Percentiles rank a stretch among this genome's conserved stretches.
Conservation (phyloP, 1,140 invertebrate species). For the Apis dorsata region DNA sequence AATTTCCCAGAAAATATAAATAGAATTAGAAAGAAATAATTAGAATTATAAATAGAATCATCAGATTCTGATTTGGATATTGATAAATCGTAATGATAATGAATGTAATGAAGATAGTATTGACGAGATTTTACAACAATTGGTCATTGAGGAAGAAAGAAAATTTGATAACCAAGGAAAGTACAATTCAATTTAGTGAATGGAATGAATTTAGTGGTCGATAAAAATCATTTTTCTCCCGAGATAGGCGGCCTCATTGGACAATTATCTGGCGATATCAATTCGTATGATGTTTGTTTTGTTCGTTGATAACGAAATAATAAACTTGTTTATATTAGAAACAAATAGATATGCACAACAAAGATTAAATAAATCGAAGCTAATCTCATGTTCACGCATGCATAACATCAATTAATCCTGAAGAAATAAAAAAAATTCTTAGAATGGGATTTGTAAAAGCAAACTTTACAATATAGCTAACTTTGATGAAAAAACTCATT, state of each 20-base stretch:
- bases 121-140: constrained; percentile 44
- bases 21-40: no score
- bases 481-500: neutral
- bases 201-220: constrained; percentile 41
- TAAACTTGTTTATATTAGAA: neutral
- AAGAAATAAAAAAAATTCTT: neutral
- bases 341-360: neutral
- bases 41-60: constrained; percentile 28
- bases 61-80: constrained; percentile 45
- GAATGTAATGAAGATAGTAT: constrained; percentile 34
- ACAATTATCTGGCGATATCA: neutral
- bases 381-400: neutral
- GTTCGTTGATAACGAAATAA: neutral
- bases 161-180: constrained; percentile 25
- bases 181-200: constrained; percentile 28
- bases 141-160: constrained; percentile 34
- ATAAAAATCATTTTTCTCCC: neutral
- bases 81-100: constrained; percentile 36
- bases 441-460: neutral
- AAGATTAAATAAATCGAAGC: neutral
- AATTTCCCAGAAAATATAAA: constrained; percentile 11
- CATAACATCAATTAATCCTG: neutral
- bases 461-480: neutral
- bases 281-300: neutral
- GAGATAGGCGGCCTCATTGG: neutral